Percentiles rank a stretch among this genome's conserved stretches.
phyloP scores from a whole-genome alignment of 2,113 vertebrate genomes.

The Poicephalus meyeri region DNA sequence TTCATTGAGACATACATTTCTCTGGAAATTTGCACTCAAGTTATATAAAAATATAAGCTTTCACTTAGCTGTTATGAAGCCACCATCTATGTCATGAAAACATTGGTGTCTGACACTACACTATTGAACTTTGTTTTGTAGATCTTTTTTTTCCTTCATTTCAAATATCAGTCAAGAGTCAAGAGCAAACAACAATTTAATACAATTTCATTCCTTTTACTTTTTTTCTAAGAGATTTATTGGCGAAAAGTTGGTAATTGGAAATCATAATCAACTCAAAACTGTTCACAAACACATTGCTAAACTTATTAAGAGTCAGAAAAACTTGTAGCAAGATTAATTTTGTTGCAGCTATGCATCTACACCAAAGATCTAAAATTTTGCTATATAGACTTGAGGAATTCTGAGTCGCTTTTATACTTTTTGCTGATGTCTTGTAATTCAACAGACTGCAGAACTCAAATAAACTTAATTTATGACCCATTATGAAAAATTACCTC shows the following conservation, averaged over 20 bases:
- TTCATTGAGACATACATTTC: not conserved
- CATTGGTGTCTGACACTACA: not conserved
- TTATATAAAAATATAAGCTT: not conserved
- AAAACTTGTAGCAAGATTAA: not conserved
- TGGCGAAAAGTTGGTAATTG: not conserved
- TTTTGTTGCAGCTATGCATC: not conserved
- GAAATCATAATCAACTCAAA: not conserved
- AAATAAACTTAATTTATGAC: not conserved
- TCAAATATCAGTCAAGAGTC: not conserved
- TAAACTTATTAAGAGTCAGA: not conserved
- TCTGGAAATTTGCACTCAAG: not conserved
- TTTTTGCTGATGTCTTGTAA: conserved; percentile 21
- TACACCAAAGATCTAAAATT: not conserved
- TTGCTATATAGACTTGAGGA: not conserved
- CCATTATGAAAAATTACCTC: not conserved
- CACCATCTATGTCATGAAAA: not conserved
- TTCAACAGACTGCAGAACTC: not conserved
- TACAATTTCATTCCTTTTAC: not conserved
- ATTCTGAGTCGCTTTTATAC: not conserved
- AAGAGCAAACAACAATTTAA: not conserved
- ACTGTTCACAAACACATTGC: not conserved
- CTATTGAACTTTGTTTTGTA: not conserved
- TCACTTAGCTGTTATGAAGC: not conserved
- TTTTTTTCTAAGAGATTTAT: not conserved
- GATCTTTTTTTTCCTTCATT: not conserved